phyloP scores from a whole-genome alignment of 2,113 vertebrate genomes.

The Felis chaus region DNA sequence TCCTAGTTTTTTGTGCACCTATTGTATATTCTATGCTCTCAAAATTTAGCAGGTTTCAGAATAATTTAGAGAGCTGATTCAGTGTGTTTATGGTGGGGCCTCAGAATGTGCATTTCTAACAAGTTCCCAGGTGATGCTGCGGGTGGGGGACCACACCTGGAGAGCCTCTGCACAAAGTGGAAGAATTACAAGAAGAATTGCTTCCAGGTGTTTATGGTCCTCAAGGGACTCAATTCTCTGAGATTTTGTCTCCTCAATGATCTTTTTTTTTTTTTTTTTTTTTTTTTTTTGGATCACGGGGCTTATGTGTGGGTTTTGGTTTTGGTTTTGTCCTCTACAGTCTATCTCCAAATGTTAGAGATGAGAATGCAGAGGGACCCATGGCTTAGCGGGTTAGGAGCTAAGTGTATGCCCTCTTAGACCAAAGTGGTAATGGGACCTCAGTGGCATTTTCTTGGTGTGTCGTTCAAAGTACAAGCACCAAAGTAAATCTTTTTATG shows the following conservation, averaged over 20 bases:
- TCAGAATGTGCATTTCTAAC: background rate
- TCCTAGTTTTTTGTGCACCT: background rate
- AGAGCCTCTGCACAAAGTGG: background rate
- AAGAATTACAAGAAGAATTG: background rate
- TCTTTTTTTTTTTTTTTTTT: background rate
- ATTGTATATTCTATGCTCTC: background rate
- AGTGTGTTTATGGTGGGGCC: rapidly evolving
- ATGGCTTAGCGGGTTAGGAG: background rate
- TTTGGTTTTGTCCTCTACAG: background rate
- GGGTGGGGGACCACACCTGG: rapidly evolving
- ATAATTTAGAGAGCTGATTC: background rate
- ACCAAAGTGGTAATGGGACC: background rate
- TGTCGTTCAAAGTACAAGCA: background rate
- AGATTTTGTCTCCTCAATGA: background rate
- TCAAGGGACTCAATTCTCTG: background rate
- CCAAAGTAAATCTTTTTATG: background rate
- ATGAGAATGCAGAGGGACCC: background rate
- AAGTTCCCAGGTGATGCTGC: background rate
- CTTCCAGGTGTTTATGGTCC: background rate
- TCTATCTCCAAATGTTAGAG: background rate
- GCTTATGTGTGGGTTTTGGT: background rate
- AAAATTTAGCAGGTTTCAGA: background rate
- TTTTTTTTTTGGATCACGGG: background rate
- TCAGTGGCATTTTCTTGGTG: background rate
- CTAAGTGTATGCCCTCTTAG: background rate